phyloP scores from a whole-genome alignment of 2,797 vertebrate genomes.

The Lepilemur ruficaudatus region DNA sequence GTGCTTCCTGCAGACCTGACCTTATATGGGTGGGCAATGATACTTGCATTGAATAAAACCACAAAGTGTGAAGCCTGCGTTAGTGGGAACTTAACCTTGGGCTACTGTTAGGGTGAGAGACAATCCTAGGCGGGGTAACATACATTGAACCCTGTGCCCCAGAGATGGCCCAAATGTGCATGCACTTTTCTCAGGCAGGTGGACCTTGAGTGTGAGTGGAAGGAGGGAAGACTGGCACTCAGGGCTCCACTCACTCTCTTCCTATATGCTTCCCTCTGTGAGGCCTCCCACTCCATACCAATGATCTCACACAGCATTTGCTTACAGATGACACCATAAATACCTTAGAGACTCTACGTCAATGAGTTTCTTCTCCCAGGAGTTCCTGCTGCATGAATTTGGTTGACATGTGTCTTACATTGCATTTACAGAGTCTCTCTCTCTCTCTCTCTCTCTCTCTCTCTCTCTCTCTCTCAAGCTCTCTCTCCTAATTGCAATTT shows the following conservation, averaged over 20 bases:
- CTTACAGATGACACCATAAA: not conserved
- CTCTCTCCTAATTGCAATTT: not conserved
- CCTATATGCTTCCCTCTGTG: not conserved
- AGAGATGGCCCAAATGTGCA: not conserved
- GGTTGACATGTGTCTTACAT: not conserved
- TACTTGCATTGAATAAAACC: not conserved
- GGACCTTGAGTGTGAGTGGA: not conserved
- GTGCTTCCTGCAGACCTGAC: not conserved
- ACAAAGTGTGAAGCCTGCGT: not conserved
- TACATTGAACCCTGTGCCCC: not conserved
- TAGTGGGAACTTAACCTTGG: not conserved
- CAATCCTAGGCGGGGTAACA: accelerated
- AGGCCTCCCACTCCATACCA: not conserved
- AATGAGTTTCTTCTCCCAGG: not conserved
- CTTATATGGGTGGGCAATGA: not conserved
- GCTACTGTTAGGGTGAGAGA: not conserved
- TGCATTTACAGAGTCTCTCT: not conserved
- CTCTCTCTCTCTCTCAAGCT: too few species aligned
- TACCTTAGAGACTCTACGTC: not conserved
- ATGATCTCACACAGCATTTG: not conserved
- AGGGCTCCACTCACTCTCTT: not conserved
- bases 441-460: not conserved
- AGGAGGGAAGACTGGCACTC: not conserved
- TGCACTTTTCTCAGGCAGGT: not conserved
- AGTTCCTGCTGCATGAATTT: not conserved